Conservation (phyloP, 2,797 vertebrate species). For the Pangasius macronema region DNA sequence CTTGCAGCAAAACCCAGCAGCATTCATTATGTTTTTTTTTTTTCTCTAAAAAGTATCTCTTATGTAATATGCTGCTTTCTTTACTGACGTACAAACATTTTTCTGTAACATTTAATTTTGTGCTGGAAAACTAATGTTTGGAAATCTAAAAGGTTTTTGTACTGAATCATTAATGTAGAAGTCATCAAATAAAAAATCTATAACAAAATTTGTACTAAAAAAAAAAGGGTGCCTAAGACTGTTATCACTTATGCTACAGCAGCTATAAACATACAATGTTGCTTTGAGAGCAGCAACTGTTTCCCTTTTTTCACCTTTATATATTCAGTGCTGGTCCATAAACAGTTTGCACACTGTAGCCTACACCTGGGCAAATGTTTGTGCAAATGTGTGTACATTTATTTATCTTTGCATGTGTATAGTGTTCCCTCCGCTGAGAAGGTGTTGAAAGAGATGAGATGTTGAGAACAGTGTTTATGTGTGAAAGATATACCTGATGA, state of each 20-base stretch:
- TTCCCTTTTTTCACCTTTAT: background rate
- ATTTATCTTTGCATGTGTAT: background rate
- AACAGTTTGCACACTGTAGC: background rate
- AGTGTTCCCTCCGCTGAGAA: background rate
- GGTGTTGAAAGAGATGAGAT: slow-evolving; percentile 7
- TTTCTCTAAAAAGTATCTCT: too few species aligned
- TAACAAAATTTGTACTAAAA: too few species aligned
- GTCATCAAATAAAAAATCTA: too few species aligned
- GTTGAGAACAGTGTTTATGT: background rate
- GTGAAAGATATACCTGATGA: slow-evolving; percentile 9
- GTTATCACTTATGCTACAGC: background rate
- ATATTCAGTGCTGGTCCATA: background rate
- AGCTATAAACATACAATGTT: background rate
- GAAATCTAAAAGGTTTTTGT: too few species aligned
- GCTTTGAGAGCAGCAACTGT: background rate
- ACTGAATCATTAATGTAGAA: too few species aligned
- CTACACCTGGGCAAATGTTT: background rate
- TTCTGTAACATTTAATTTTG: too few species aligned
- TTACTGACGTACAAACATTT: too few species aligned
- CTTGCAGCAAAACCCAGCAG: too few species aligned
- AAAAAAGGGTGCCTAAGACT: background rate
- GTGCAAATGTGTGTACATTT: background rate
- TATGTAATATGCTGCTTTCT: too few species aligned
- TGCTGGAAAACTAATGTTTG: too few species aligned
- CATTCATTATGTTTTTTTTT: too few species aligned